Percentiles rank a stretch among this genome's conserved stretches.
Evolutionary conservation across 2,113 vertebrate species (phyloP).

Genomic region (Pelecanoides urinatrix): DNA sequence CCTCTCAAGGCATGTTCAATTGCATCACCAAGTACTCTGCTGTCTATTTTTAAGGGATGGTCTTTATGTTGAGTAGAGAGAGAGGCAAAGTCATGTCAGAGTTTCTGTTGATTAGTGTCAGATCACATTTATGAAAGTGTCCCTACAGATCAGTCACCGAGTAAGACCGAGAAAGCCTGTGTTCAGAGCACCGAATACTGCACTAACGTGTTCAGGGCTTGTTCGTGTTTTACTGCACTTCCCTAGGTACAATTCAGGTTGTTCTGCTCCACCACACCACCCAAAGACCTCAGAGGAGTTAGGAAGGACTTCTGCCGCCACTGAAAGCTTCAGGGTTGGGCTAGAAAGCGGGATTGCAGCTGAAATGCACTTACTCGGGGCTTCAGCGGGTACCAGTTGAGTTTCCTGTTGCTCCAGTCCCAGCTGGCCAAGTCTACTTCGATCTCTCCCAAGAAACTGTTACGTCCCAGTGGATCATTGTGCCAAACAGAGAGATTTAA

Average conservation of each 20-base stretch:
- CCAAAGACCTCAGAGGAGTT: neutral
- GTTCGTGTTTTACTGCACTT: neutral
- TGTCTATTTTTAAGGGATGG: neutral
- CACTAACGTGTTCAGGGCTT: neutral
- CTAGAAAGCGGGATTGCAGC: neutral
- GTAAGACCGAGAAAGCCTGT: neutral
- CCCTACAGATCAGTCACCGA: neutral
- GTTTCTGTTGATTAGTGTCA: neutral
- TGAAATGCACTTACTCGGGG: conserved; percentile 57
- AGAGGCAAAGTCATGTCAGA: neutral
- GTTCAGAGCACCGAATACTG: neutral
- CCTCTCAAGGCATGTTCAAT: neutral
- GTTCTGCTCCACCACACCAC: neutral
- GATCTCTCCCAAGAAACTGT: conserved; percentile 75
- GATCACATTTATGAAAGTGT: neutral
- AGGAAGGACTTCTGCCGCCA: neutral
- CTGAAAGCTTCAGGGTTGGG: neutral
- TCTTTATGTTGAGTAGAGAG: neutral
- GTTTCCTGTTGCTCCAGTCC: conserved; percentile 74
- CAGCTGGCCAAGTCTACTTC: conserved; percentile 74
- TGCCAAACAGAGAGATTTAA: conserved; percentile 77
- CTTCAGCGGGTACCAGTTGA: conserved; percentile 72
- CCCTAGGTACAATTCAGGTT: neutral
- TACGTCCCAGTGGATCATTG: conserved; percentile 74
- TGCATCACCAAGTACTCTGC: neutral